A percentile compares a stretch with the other conserved stretches of the same genome.
phyloP scores from a whole-genome alignment of 2,797 vertebrate genomes.

The Sebastes wilsoni region DNA sequence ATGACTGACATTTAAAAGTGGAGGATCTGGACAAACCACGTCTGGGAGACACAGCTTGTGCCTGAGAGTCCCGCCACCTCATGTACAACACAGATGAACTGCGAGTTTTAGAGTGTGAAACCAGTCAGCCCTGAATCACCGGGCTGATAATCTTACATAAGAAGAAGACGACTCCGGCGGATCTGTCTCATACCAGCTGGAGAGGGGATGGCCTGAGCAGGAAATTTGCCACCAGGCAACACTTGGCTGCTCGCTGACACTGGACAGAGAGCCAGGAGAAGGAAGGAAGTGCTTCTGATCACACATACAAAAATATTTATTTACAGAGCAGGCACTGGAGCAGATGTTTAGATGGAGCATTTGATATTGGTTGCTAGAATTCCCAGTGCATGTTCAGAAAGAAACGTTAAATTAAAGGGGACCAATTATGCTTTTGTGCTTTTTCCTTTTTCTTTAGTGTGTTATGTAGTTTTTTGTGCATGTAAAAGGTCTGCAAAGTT shows the following conservation, averaged over 20 bases:
- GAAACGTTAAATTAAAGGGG: neutral
- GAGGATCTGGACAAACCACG: slow-evolving; percentile 44
- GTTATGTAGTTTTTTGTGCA: too few relatives aligned
- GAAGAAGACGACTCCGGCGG: slow-evolving; percentile 14
- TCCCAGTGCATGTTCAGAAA: neutral
- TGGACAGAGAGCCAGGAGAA: neutral
- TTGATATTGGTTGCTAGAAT: neutral
- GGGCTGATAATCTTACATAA: slow-evolving; percentile 59
- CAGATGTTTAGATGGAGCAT: slow-evolving; percentile 17
- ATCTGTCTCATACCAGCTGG: slow-evolving; percentile 58
- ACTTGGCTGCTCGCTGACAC: slow-evolving; percentile 3
- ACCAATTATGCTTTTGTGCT: too few relatives aligned
- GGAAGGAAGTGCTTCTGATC: slow-evolving; percentile 5
- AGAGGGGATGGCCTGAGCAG: slow-evolving; percentile 45
- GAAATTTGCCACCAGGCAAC: slow-evolving; percentile 18
- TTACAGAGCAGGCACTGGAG: neutral
- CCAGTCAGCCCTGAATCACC: slow-evolving; percentile 75
- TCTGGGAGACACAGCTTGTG: slow-evolving; percentile 70
- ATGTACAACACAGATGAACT: slow-evolving; percentile 71
- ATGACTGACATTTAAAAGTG: slow-evolving; percentile 68
- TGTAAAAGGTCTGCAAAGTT: too few relatives aligned
- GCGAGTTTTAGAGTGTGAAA: slow-evolving; percentile 68
- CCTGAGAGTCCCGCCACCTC: slow-evolving; percentile 74
- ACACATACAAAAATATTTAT: neutral
- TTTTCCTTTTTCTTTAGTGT: too few relatives aligned